These are phyloP conservation scores for Anhinga anhinga DNA, from an alignment of 2,113 vertebrate genomes.

Conservation along the genomic window DNA sequence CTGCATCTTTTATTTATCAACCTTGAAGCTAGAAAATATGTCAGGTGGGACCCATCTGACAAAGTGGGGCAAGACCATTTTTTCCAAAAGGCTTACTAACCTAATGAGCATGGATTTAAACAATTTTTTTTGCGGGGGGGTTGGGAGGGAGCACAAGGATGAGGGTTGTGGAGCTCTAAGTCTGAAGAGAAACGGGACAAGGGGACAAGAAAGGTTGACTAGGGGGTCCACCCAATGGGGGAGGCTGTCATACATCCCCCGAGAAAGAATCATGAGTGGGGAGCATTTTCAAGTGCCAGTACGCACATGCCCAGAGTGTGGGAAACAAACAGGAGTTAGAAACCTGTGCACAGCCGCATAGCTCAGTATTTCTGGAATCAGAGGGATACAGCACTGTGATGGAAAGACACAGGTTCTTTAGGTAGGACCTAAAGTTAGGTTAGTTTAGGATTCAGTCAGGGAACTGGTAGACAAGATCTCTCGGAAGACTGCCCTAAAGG, in stretches of 20 bases:
- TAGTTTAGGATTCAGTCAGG: background rate
- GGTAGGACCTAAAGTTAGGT: background rate
- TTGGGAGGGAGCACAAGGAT: no score
- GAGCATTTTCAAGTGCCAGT: background rate
- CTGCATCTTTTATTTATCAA: background rate
- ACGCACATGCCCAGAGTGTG: background rate
- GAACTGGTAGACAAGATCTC: background rate
- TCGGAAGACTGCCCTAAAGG: background rate
- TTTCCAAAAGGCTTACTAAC: background rate
- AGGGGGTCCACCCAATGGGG: background rate
- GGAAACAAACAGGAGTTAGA: background rate
- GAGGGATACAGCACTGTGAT: background rate
- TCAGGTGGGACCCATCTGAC: background rate
- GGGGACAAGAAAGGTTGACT: background rate
- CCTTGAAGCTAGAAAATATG: background rate
- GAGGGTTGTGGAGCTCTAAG: background rate
- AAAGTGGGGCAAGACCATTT: background rate
- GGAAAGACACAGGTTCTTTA: background rate
- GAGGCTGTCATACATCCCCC: background rate
- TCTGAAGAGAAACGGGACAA: background rate
- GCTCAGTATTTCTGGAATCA: background rate
- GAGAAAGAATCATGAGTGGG: background rate
- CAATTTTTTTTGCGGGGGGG: background rate
- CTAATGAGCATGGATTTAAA: background rate
- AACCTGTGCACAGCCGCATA: fast-evolving